phyloP scores from a whole-genome alignment of 1,140 invertebrate species.

The Conopomorpha cramerella region DNA sequence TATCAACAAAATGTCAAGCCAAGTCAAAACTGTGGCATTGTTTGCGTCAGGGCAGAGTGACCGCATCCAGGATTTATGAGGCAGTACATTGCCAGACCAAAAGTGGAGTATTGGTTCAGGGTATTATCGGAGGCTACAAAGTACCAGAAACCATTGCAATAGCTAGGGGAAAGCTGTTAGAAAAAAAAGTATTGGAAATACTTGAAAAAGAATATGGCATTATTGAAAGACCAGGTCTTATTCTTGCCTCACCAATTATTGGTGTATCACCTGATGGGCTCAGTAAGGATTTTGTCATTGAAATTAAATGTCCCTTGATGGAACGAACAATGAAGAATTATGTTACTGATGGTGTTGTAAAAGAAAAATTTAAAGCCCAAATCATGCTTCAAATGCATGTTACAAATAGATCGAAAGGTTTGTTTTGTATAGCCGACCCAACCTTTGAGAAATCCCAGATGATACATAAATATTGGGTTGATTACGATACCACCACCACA shows the following conservation, averaged over 20 bases:
- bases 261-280: constrained; percentile 32
- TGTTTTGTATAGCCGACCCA: constrained; percentile 12
- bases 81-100: constrained; percentile 18
- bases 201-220: constrained; percentile 5
- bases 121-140: constrained; percentile 19
- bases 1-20: constrained; percentile 8
- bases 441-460: constrained; percentile 12
- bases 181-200: constrained; percentile 16
- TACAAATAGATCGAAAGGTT: constrained; percentile 9
- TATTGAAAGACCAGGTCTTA: constrained; percentile 10
- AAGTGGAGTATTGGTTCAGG: constrained; percentile 16
- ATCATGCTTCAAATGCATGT: constrained; percentile 25
- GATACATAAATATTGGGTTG: constrained; percentile 4
- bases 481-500: neutral
- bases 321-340: constrained; percentile 13
- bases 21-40: constrained; percentile 19
- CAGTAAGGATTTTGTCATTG: constrained; percentile 15
- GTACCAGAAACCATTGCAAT: constrained; percentile 14
- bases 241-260: constrained; percentile 14
- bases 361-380: constrained; percentile 16
- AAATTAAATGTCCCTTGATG: constrained; percentile 27
- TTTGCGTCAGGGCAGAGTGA: constrained; percentile 30
- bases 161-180: constrained; percentile 17
- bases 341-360: constrained; percentile 10
- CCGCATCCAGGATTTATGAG: constrained; percentile 33